Evolutionary conservation across 2,113 vertebrate genomes (phyloP).

Genomic region (Bubo bubo): DNA sequence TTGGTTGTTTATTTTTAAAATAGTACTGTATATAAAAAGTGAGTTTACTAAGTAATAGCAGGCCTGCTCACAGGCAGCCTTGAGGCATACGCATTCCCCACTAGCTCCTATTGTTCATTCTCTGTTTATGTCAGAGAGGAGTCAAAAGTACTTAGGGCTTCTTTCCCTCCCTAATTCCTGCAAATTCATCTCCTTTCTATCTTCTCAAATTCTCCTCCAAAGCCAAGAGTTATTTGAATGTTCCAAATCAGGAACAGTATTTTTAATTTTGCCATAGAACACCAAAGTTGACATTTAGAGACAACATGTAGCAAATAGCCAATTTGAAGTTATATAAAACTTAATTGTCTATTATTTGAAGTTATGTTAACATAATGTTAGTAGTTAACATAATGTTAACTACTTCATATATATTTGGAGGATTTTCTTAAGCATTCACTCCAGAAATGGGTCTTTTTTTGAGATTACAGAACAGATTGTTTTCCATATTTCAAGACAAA

Average conservation of each 20-base stretch:
- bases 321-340: not conserved
- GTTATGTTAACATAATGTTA: not conserved
- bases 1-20: not conserved
- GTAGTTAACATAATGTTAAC: not conserved
- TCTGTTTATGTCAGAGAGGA: not conserved
- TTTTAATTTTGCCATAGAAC: not conserved
- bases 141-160: not conserved
- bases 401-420: not conserved
- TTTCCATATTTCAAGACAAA: not conserved
- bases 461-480: not conserved
- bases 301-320: not conserved
- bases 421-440: not conserved
- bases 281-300: not conserved
- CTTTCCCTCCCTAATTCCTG: not conserved
- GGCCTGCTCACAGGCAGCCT: not conserved
- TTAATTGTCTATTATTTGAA: not conserved
- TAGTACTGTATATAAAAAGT: not conserved
- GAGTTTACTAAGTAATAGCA: not conserved
- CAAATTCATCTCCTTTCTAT: not conserved
- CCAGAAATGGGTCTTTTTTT: not conserved
- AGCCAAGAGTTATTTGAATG: not conserved
- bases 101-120: not conserved
- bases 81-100: accelerated
- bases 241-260: not conserved
- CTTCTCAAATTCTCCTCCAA: not conserved